These are phyloP conservation scores for Campopleginae sp. DNA, from an alignment of 2,888 invertebrate species.

Conservation along the genomic window DNA sequence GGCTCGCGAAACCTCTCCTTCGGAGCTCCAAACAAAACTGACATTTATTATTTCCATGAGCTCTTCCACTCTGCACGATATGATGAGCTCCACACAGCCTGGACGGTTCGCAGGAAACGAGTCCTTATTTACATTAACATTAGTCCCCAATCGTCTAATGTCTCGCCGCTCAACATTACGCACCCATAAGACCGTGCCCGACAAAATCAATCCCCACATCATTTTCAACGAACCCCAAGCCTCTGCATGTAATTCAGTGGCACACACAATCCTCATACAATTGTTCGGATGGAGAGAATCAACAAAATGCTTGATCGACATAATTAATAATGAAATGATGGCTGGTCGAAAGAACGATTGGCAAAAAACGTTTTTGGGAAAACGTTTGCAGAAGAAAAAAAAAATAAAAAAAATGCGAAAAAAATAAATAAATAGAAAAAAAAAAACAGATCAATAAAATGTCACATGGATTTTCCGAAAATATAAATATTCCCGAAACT, in stretches of 20 bases:
- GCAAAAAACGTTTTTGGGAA: neutral
- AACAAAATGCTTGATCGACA: neutral
- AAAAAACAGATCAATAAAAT: neutral
- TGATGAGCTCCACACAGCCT: neutral
- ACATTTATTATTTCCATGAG: neutral
- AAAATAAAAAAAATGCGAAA: no score
- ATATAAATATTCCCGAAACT: neutral
- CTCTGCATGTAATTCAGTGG: neutral
- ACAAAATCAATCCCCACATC: neutral
- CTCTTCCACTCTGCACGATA: neutral
- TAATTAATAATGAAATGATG: neutral
- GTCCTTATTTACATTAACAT: neutral
- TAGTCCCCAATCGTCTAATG: neutral
- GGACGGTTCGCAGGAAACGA: neutral
- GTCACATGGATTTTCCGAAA: neutral
- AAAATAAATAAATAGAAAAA: no score
- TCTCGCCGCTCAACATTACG: neutral
- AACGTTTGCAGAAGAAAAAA: neutral
- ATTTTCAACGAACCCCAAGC: neutral
- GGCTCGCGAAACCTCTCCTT: neutral
- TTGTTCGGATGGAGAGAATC: neutral
- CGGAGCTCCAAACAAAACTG: conserved; percentile 4
- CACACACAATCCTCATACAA: neutral
- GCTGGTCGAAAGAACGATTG: neutral
- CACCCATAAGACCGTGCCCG: neutral